phyloP scores from a whole-genome alignment of 2,113 vertebrate species.

The Gymnobelideus leadbeateri region DNA sequence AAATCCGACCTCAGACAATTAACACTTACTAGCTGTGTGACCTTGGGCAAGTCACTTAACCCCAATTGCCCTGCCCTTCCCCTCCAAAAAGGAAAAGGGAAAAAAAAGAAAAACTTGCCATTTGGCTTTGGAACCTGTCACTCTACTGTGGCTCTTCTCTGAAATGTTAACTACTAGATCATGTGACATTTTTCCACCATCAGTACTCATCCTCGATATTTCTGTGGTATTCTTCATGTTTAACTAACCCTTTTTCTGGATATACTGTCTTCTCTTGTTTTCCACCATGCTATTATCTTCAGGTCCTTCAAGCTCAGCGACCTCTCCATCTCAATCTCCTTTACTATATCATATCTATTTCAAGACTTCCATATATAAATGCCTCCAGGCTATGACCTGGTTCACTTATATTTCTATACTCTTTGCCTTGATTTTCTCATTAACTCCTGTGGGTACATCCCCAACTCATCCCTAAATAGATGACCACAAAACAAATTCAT shows the following conservation, averaged over 20 bases:
- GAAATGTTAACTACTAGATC: not conserved
- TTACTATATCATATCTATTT: not conserved
- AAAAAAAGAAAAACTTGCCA: not conserved
- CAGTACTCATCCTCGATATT: not conserved
- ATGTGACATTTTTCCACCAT: not conserved
- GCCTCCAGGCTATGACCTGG: not conserved
- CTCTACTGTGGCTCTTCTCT: not conserved
- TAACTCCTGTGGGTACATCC: not conserved
- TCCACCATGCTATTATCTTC: not conserved
- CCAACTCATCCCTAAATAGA: not conserved
- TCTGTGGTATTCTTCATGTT: not conserved
- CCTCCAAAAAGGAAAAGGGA: too few species aligned
- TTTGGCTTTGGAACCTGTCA: not conserved
- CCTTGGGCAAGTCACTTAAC: too few species aligned
- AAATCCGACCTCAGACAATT: too few species aligned
- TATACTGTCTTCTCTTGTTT: not conserved
- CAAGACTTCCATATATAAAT: not conserved
- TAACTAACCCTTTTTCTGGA: not conserved
- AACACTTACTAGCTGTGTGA: too few species aligned
- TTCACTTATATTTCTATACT: not conserved
- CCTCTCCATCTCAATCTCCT: not conserved
- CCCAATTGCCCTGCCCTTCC: too few species aligned
- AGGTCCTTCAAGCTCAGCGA: not conserved
- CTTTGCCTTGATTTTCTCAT: not conserved
- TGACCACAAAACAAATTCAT: not conserved